Percentiles rank a stretch among this genome's conserved stretches.
Conservation (phyloP, 1,140 invertebrate species). For the Aphaenogaster rudis region DNA sequence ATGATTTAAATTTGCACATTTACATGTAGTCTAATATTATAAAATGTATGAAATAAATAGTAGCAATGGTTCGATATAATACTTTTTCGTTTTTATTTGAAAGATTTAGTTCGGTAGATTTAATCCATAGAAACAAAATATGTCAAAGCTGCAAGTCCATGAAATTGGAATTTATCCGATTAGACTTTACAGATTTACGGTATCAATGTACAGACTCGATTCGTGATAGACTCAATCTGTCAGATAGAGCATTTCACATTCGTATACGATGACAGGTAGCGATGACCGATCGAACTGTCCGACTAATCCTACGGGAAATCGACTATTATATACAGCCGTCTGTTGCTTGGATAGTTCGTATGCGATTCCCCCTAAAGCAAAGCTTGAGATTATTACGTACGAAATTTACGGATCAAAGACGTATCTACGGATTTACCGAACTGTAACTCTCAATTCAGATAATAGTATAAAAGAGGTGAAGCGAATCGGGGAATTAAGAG, state of each 20-base stretch:
- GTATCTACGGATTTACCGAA: constrained; percentile 3
- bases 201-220: constrained; percentile 28
- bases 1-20: not conserved
- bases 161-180: constrained; percentile 52
- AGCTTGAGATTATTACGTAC: not conserved
- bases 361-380: not conserved
- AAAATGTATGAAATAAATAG: not conserved
- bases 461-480: not conserved
- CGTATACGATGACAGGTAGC: constrained; percentile 43
- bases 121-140: not conserved
- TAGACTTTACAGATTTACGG: constrained; percentile 50
- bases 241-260: constrained; percentile 32
- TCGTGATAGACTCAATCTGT: constrained; percentile 42
- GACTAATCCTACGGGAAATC: constrained; percentile 32
- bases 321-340: not conserved
- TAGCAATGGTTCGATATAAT: not conserved
- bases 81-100: not conserved
- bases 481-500: constrained; percentile 5
- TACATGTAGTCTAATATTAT: not conserved
- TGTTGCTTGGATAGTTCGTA: not conserved
- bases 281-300: constrained; percentile 34
- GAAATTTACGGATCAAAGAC: not conserved
- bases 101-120: not conserved
- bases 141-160: constrained; percentile 10
- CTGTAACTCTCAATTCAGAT: not conserved